These are phyloP conservation scores for Natator depressus DNA, from an alignment of 2,113 vertebrate genomes.

Conservation along the genomic window DNA sequence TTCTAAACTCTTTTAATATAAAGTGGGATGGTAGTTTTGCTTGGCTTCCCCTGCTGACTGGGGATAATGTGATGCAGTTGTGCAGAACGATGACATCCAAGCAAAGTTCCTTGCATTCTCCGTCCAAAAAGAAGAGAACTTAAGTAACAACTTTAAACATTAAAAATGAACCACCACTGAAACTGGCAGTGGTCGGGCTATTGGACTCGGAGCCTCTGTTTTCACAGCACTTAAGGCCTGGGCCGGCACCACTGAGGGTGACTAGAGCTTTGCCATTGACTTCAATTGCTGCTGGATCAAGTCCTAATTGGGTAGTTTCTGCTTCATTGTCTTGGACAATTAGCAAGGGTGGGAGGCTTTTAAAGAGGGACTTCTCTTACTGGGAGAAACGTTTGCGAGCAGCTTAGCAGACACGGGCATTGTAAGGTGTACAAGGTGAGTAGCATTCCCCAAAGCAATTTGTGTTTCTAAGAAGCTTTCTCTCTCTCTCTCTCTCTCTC, in stretches of 20 bases:
- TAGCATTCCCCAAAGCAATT: rapidly evolving
- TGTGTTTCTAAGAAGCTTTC: rapidly evolving
- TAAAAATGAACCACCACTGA: not conserved
- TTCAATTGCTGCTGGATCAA: not conserved
- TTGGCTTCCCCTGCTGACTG: not conserved
- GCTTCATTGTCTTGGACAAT: not conserved
- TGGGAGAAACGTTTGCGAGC: not conserved
- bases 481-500: not conserved
- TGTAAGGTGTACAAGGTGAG: rapidly evolving
- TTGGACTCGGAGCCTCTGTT: not conserved
- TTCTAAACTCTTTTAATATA: conserved; percentile 45
- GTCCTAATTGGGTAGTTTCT: not conserved
- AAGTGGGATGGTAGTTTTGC: conserved; percentile 34
- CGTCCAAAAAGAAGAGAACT: not conserved
- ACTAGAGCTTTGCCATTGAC: rapidly evolving
- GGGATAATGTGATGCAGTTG: not conserved
- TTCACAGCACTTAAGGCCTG: not conserved
- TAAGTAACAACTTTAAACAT: not conserved
- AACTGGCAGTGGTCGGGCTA: not conserved
- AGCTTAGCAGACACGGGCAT: rapidly evolving
- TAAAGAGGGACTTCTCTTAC: not conserved
- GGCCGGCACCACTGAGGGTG: not conserved
- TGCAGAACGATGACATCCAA: not conserved
- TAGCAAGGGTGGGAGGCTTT: rapidly evolving
- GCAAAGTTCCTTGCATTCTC: not conserved